These are phyloP conservation scores for Alcis repandata DNA, from an alignment of 2,888 invertebrate species.

Conservation along the genomic window DNA sequence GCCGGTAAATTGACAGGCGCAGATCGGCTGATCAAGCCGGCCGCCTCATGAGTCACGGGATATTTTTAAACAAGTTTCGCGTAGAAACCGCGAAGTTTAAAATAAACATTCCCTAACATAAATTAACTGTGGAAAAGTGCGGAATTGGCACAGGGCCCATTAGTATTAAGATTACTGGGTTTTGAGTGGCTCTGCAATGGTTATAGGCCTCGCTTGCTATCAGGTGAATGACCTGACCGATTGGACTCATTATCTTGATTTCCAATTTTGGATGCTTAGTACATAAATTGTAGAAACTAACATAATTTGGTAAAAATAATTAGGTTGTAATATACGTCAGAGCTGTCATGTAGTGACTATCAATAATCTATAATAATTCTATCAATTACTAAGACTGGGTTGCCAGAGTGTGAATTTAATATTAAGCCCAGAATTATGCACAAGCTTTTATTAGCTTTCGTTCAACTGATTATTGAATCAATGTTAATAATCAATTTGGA, in stretches of 20 bases:
- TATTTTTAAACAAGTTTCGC: slow-evolving; percentile 8
- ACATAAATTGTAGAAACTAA: too few relatives aligned
- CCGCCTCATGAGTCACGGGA: slow-evolving; percentile 10
- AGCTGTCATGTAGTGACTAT: background rate
- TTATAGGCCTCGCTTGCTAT: background rate
- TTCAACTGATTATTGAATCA: too few relatives aligned
- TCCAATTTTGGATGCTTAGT: background rate
- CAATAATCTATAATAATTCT: too few relatives aligned
- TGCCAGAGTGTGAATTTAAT: too few relatives aligned
- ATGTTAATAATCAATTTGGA: too few relatives aligned
- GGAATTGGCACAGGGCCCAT: slow-evolving; percentile 30
- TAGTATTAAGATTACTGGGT: slow-evolving; percentile 8
- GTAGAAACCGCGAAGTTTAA: slow-evolving; percentile 33
- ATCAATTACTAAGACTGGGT: too few relatives aligned
- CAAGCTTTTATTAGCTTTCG: too few relatives aligned
- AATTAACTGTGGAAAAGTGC: slow-evolving; percentile 11
- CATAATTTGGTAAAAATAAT: too few relatives aligned
- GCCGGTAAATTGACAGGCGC: background rate
- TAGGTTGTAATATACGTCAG: too few relatives aligned
- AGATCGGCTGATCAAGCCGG: background rate
- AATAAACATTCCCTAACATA: slow-evolving; percentile 33
- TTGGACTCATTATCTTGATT: background rate
- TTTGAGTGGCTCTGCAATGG: background rate
- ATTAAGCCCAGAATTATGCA: too few relatives aligned
- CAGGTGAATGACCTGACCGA: slow-evolving; percentile 5